Conservation (phyloP, 1,140 invertebrate species). For the Heliconius eleuchia region DNA sequence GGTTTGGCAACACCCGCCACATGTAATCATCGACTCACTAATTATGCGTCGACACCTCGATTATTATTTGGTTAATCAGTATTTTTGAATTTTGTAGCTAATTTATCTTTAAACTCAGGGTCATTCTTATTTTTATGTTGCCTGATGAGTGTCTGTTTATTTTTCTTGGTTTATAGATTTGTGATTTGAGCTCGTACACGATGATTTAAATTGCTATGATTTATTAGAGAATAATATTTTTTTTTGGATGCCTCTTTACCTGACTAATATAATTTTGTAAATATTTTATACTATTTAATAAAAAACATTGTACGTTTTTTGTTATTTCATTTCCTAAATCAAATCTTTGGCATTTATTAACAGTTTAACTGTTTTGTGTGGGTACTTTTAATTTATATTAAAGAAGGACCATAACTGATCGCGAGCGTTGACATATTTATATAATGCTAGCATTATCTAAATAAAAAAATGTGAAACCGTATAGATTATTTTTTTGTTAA, state of each 20-base stretch:
- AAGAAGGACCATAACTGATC: background rate
- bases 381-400: background rate
- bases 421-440: background rate
- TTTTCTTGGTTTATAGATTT: constrained; percentile 20
- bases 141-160: constrained; percentile 39
- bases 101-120: constrained; percentile 40
- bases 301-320: background rate
- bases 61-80: constrained; percentile 47
- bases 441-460: background rate
- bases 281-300: constrained; percentile 40
- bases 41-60: constrained; percentile 25
- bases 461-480: background rate
- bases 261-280: constrained; percentile 41
- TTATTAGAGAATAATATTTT: constrained; percentile 16
- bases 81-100: constrained; percentile 49
- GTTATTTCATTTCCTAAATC: constrained; percentile 2
- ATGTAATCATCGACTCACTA: constrained; percentile 84
- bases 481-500: background rate
- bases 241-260: constrained; percentile 24
- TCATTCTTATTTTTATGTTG: constrained; percentile 32
- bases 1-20: constrained; percentile 97
- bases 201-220: constrained; percentile 19
- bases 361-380: background rate
- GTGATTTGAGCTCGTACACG: constrained; percentile 2
- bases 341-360: background rate